A percentile compares a stretch with the other conserved stretches of the same genome.
phyloP scores from a whole-genome alignment of 1,140 invertebrate species.

The Caligus rogercresseyi region DNA sequence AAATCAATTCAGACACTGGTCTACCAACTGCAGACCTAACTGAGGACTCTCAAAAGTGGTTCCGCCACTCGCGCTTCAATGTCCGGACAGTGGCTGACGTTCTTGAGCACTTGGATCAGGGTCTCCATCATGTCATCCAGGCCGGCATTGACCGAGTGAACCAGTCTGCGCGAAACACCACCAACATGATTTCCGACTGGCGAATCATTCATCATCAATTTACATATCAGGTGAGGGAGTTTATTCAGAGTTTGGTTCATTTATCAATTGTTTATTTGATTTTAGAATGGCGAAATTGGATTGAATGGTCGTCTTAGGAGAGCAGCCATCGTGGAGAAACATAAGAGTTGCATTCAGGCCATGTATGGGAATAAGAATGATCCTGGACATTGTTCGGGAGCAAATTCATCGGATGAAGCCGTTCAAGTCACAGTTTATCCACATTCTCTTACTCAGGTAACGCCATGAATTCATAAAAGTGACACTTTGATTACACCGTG shows the following conservation, averaged over 20 bases:
- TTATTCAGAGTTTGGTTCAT: neutral
- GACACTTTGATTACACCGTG: too few species aligned
- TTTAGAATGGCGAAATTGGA: neutral
- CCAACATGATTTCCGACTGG: slow-evolving; percentile 12
- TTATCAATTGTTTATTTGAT: neutral
- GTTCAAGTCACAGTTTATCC: neutral
- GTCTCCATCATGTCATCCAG: slow-evolving; percentile 8
- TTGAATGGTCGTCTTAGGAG: neutral
- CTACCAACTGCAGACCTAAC: neutral
- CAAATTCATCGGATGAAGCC: neutral
- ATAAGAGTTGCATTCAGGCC: neutral
- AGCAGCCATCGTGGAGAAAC: neutral
- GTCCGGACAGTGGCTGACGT: neutral
- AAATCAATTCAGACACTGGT: neutral
- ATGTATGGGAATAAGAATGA: neutral
- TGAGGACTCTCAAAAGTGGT: slow-evolving; percentile 11
- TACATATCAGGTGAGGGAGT: slow-evolving; percentile 5
- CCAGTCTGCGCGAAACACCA: neutral
- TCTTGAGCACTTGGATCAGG: slow-evolving; percentile 1
- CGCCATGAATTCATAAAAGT: too few species aligned
- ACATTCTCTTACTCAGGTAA: neutral
- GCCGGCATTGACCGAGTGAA: slow-evolving; percentile 14
- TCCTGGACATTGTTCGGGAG: neutral
- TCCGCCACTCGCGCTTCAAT: slow-evolving; percentile 1
- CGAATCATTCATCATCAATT: neutral